Percentiles rank a stretch among this genome's conserved stretches.
Conservation (phyloP, 2,797 vertebrate species). For the Myotis findleyi region DNA sequence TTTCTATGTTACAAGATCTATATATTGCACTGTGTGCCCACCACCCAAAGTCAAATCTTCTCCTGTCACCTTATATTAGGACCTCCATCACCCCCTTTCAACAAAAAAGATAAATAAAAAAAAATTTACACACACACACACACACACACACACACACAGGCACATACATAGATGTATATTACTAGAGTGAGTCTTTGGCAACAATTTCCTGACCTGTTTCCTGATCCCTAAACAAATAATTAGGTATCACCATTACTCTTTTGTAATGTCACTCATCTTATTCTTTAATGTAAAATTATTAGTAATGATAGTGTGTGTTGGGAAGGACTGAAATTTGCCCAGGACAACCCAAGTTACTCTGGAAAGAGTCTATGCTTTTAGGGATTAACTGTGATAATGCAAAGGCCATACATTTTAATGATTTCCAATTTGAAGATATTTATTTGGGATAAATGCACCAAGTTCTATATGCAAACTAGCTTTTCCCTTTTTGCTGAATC, state of each 20-base stretch:
- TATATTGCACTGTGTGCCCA: too few species aligned
- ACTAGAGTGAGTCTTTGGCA: not conserved
- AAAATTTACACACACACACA: not conserved
- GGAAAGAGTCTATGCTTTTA: not conserved
- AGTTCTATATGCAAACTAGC: not conserved
- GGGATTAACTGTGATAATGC: not conserved
- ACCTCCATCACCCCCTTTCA: too few species aligned
- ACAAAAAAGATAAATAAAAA: not conserved
- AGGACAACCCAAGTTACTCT: not conserved
- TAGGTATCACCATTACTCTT: not conserved
- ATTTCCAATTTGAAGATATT: slow-evolving; percentile 38
- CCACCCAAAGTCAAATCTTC: too few species aligned
- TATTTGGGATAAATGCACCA: not conserved
- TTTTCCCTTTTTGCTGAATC: not conserved
- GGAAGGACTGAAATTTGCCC: not conserved
- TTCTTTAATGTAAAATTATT: not conserved
- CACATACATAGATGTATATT: rapidly evolving
- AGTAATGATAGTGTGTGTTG: not conserved
- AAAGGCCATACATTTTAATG: not conserved
- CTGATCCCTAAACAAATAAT: not conserved
- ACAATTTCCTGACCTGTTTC: not conserved
- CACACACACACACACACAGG: not conserved
- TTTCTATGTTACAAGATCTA: too few species aligned
- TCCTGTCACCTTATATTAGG: too few species aligned
- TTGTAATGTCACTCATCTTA: not conserved